Evolutionary conservation across 2,888 invertebrate species (phyloP), one percentile per base, ranked within the genome.

Genomic region (Epirrita christyi): DNA sequence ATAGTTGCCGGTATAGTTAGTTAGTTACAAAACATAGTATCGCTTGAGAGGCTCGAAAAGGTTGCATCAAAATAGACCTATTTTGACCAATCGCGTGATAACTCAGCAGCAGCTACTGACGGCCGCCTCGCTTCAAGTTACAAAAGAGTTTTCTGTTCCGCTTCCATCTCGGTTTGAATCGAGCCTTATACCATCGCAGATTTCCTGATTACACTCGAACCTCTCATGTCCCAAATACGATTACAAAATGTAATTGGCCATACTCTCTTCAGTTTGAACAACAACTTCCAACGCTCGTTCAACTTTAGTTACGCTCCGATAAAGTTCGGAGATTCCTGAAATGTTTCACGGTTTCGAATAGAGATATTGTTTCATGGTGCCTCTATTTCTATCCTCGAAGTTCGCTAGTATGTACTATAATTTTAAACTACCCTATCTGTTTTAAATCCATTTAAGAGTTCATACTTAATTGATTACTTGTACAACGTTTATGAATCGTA

Each of bases 281-380:
- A 37, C 29, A 47, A 50, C 45, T 47, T n/a, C 9, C 38, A 50
- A 55, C 50, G 32, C 14, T 43, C 37, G 40, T 11, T 15, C 40
- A 62, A 62, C 60, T 58, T 64, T 63, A 49, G 48, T 49, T 49
- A 52, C 56, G 42, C 53, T 37, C 49, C 51, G 49, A 55, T 56
- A 55, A 59, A 65, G 59, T 65, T 63, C 15, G 38, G 52, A 59
- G 59, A 61, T 65, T 65, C 62, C 63, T 61, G 51, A 57, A 59
- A 59, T 66, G 59, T 61, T 59, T 66, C 55, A 58, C 55, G 59
- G 59, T 55, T 63, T 63, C 27, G 50, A 55, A 55, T 53, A 37
- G 55, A 49, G 57, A 58, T 50, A 50, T 42, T 42, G 50, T 50
- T 50, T 59, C 56, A 57, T 52, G 45, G 59, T 38, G 50, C 43